Base-by-base conservation (phyloP, 1,140 invertebrate genomes). In the Zophobas atratus region DNA sequence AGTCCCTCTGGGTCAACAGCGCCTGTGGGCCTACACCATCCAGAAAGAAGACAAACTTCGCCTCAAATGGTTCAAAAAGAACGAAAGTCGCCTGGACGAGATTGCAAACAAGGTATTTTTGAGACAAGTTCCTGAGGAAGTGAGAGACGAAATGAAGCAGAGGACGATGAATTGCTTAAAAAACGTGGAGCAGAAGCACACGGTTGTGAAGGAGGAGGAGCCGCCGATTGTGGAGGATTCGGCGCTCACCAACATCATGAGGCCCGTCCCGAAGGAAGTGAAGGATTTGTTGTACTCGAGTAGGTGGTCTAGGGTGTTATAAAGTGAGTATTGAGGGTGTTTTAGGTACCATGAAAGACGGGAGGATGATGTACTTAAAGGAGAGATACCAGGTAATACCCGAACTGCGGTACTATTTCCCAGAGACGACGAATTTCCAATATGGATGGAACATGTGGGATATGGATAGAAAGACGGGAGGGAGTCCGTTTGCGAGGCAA, bases 391-490 rank as follows among this genome's bases (percentile, higher is more conserved):
- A 84, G 73, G 32, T 84, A 8, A 79, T 86, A 34, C 86, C 86
- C 0, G 81, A 86, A 75, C 74, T 83, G 1, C 73, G 83, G 56
- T 86, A 83, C 72, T 85, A 85, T 75, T 85, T 84, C 77, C 83
- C 81, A 6, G 86, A 86, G 80, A 82, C 81, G 5, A 75, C 77
- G 0, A 83, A 80, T 75, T 86, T 82, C 67, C 63, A 74, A 4
- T 86, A 86, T 49, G 86, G 86, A 2, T 86, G 86, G 86, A 80
- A 84, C 20, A 84, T 84, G 81, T 84, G 79, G 80, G 75, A 85
- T n/a, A 72, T 75, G 46, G 78, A 75, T 0, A 85, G 83, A 79
- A 76, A 51, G 4, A 81, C 76, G 49, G 39, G 39, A 4, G 80
- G 79, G 35, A 67, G 75, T 46, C 77, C 81, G 34, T 84, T 83